Percentiles rank a stretch among this genome's conserved stretches.
Conservation (phyloP, 1,140 invertebrate species). For the Antheraea pernyi region DNA sequence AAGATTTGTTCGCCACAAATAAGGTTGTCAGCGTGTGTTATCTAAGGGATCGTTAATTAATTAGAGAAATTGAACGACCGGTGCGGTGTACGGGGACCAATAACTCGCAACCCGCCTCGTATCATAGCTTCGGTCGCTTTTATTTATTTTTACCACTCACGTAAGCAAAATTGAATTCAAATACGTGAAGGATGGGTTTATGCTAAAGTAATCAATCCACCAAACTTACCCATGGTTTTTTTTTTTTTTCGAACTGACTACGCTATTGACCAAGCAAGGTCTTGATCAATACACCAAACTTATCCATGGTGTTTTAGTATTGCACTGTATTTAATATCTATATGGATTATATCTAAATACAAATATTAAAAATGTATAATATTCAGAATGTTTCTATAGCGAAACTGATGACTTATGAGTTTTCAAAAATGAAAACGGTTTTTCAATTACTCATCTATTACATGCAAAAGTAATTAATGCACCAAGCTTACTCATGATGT, state of each 20-base stretch:
- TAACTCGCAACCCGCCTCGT: conserved; percentile 76
- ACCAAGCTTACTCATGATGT: too few species aligned
- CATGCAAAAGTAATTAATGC: too few species aligned
- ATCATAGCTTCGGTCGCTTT: conserved; percentile 71
- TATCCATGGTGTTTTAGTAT: background rate
- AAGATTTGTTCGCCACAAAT: conserved; percentile 79
- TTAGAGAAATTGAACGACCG: conserved; percentile 77
- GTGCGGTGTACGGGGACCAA: conserved; percentile 65
- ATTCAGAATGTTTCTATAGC: too few species aligned
- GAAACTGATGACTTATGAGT: too few species aligned
- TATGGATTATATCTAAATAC: too few species aligned
- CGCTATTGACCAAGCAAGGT: too few species aligned
- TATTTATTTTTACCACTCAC: conserved; percentile 77
- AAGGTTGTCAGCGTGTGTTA: conserved; percentile 76
- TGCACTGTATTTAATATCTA: too few species aligned
- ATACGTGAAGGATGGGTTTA: conserved; percentile 43
- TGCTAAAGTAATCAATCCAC: conserved; percentile 18
- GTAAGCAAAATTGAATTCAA: conserved; percentile 75
- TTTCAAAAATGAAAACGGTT: too few species aligned
- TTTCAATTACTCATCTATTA: too few species aligned
- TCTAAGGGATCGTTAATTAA: conserved; percentile 77
- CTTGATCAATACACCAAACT: background rate
- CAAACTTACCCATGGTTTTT: background rate
- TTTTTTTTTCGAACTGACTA: too few species aligned
- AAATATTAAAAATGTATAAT: too few species aligned